Base-by-base conservation (phyloP, 2,113 vertebrate genomes). In the Malurus alboscapulatus region DNA sequence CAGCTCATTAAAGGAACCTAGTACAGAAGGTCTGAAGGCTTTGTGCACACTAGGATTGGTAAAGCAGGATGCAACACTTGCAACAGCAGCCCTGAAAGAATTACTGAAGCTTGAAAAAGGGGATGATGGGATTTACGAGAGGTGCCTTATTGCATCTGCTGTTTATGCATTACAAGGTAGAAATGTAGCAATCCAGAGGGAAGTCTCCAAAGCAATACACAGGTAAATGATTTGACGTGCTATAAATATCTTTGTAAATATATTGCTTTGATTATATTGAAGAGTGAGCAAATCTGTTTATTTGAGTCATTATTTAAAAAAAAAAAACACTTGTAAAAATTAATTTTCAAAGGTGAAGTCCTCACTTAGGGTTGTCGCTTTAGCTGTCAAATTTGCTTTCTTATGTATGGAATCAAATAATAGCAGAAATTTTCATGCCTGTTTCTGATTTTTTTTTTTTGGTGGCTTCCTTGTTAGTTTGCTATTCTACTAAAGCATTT, bases 1-100 rank as follows among this genome's bases (percentile, higher is more conserved):
- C 88, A 99, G 99, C 94, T 99, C 99, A 66, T 97, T 99, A 87
- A 99, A 99, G 95, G 98, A 99, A 92, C 98, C 99, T 10, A 97
- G 97, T 80, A 59, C 68, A 1, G 99, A 99, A 97, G 99, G 99
- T 72, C 98, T 99, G 90, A 98, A 98, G 92, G 98, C 98, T 88
- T 96, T 99, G 22, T 99, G 99, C 89, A 98, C 99, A 3, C 95
- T 99, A 45, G 99, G 99, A 30, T 86, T 99, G 94, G 98, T 98
- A 50, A 97, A 98, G 88, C 93, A 98, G 27, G 99, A 99, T 61
- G 96, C 94, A 22, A 99, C 99, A 0, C 97, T 99, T 50, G 98
- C 99, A 44, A 98, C 98, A 68, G 99, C 99, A 44, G 98, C 99
- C 5, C 97, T 99, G 9, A 97, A 98, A 3, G 99, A 99, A 94